These are phyloP conservation scores for Ascaphus truei DNA, from an alignment of 2,113 vertebrate genomes.

Conservation along the genomic window DNA sequence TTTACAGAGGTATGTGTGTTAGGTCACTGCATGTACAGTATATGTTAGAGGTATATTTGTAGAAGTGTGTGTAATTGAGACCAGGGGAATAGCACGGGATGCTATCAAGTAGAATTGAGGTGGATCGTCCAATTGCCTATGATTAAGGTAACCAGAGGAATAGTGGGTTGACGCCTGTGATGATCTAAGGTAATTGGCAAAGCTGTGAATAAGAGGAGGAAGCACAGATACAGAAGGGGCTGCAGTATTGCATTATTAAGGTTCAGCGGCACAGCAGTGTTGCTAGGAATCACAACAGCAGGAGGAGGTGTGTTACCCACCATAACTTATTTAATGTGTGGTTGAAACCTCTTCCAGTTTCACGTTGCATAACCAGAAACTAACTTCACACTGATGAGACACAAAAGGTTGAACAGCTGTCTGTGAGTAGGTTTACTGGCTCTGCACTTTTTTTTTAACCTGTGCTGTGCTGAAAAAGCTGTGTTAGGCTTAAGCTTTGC, in stretches of 20 bases:
- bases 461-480: too few relatives aligned
- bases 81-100: conserved; percentile 5
- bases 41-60: neutral
- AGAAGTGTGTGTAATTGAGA: neutral
- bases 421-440: too few relatives aligned
- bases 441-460: too few relatives aligned
- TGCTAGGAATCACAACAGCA: neutral
- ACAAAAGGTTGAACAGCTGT: too few relatives aligned
- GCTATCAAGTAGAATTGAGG: conserved; percentile 17
- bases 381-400: too few relatives aligned
- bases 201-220: neutral
- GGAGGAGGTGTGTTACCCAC: conserved; percentile 22
- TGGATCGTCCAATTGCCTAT: conserved; percentile 11
- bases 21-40: neutral
- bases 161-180: neutral
- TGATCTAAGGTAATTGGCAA: conserved; percentile 11
- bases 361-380: too few relatives aligned
- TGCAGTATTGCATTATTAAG: neutral
- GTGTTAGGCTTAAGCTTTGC: too few relatives aligned
- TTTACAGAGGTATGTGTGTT: neutral
- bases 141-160: neutral
- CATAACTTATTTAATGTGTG: too few relatives aligned
- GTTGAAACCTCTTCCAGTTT: too few relatives aligned
- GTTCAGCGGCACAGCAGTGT: neutral
- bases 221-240: neutral